Evolutionary conservation across 1,140 invertebrate species (phyloP), one percentile per base, ranked within the genome.

Genomic region (Macrosteles quadrilineatus): DNA sequence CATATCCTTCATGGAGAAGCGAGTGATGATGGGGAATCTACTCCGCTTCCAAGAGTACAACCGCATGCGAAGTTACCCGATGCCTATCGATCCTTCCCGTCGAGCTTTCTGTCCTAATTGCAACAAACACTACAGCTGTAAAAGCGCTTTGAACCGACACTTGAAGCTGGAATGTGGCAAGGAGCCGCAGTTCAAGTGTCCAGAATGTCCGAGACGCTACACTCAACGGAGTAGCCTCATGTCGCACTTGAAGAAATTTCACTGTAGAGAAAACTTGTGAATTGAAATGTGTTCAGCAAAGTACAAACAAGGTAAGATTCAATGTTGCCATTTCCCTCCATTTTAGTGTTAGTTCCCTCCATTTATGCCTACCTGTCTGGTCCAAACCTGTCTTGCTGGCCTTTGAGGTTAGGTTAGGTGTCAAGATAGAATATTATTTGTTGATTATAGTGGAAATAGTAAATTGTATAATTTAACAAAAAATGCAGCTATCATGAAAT

Each of bases 141-240:
- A 77, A 62, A 81, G 82, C 67, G 80, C 78, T 21, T 73, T 84
- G 69, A 79, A 82, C 68, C 77, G 82, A 6, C 80, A 82, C 73
- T 75, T 74, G 30, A 77, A 77, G 50, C 83, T 80, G 73, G 81
- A 82, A 57, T 81, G 81, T 69, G 73, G 65, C 14, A 69, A 68
- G 27, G 43, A 71, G 40, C 67, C 63, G n/a, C 53, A 63, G 36
- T 68, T 70, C 53, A 68, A 73, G 32, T 73, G 68, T 50, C 72
- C 68, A 11, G 68, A 69, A 14, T 69, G 68, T 32, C 55, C 50
- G 14, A 32, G 68, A 2, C 30, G 68, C 21, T 69, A 69, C 31
- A 69, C 68, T 11, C 68, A 69, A 19, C 68, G 68, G 19, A 69
- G 68, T 36, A 69, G 68, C 50, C 43, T 69, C 4, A 69, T 69